Base-by-base conservation (phyloP, 2,888 invertebrate species). In the Tenodera sinensis region DNA sequence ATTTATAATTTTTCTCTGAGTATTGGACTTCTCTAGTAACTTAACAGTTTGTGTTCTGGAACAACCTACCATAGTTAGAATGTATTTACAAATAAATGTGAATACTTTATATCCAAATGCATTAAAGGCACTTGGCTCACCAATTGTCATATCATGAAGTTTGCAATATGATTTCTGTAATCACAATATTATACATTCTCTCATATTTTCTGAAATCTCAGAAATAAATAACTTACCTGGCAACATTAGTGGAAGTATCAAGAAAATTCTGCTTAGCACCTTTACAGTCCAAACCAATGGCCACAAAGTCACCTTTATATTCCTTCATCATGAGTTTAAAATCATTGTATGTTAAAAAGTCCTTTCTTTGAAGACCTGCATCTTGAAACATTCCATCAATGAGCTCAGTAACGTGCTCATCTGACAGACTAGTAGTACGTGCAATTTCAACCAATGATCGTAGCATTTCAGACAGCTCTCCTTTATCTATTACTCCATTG, bases 261-360 rank as follows among this genome's bases (percentile, higher is more conserved):
- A 98, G 94, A 93, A 98, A 98, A 93, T 98, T 98, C 92, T 98
- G 98, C 92, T 98, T 98, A 0, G 98, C 98, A 4, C 98, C 98
- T 93, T 98, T 98, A 92, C 98, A 98, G 92, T 98, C 98, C 90
- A 98, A 94, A 1, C 98, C 98, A 89, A 98, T 98, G 0, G 98
- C 98, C 0, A 98, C 98, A 92, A 98, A 98, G 92, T 98, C 98
- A 0, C 98, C 98, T 93, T 98, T 98, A 93, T 98, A 98, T 93
- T 98, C 98, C 92, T 97, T 98, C 98, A 98, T 98, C 98, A 98
- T 98, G 20, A 97, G 93, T 92, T 98, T 98, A 92, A 98, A 98
- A 92, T 98, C 98, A 89, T 96, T 96, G 92, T 98, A 98, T 0
- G 98, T 98, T 14, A 98, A 94, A 92, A 97, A 97, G 91, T 98